phyloP scores from a whole-genome alignment of 2,113 vertebrate genomes.

The Lepidothrix coronata region DNA sequence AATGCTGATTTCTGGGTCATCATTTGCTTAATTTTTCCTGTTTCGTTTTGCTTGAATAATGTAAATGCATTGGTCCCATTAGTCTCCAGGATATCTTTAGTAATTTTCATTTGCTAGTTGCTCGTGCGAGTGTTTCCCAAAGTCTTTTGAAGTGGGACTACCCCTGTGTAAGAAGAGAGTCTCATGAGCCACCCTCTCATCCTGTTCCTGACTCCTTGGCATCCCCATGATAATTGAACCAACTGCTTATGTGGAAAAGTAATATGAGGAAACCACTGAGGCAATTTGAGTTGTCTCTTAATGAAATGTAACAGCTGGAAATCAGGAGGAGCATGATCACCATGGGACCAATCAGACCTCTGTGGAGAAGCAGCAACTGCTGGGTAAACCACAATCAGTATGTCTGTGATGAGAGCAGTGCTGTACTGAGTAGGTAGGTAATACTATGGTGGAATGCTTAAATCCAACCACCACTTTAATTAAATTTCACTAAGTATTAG shows the following conservation, averaged over 20 bases:
- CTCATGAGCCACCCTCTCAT: not conserved
- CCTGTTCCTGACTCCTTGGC: not conserved
- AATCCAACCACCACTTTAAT: conserved; percentile 30
- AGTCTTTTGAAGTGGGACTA: not conserved
- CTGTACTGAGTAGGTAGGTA: not conserved
- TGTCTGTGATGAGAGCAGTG: not conserved
- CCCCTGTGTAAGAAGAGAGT: not conserved
- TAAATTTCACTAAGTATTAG: conserved; percentile 6
- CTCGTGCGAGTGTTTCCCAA: not conserved
- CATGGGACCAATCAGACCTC: conserved; percentile 53
- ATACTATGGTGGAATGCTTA: not conserved
- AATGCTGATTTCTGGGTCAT: conserved; percentile 32
- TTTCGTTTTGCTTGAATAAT: not conserved
- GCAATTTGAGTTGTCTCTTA: conserved; percentile 37
- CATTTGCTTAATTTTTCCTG: conserved; percentile 3
- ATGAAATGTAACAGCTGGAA: conserved; percentile 57
- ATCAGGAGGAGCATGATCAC: conserved; percentile 28
- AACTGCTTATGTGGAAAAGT: conserved; percentile 26
- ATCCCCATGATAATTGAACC: not conserved
- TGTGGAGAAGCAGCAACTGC: conserved; percentile 33
- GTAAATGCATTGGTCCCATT: not conserved
- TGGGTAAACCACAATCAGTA: not conserved
- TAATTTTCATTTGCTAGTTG: not conserved
- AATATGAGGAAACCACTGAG: conserved; percentile 37
- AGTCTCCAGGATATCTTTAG: not conserved